Evolutionary conservation across 2,888 invertebrate species (phyloP), one percentile per base, ranked within the genome.

Genomic region (Napeogenes sylphis): DNA sequence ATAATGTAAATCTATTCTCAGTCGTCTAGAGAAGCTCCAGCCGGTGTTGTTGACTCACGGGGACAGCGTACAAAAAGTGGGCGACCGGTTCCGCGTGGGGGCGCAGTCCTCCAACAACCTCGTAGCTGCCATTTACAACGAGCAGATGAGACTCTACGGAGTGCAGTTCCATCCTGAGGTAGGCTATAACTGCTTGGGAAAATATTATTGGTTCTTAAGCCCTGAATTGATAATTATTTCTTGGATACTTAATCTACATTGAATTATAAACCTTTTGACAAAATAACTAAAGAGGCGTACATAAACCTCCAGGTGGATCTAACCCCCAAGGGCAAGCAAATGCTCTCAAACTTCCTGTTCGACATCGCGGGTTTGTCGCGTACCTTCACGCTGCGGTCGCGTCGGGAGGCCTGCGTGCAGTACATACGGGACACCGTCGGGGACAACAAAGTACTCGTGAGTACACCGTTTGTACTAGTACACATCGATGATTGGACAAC

Each of bases 91-190:
- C 85, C 94, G 95, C 77, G 92, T 96, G 30, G 95, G 97, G 62
- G 99, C 98, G 47, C 94, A 94, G 81, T 97, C 97, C 54, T 86
- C 91, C 51, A 94, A 94, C 76, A 94, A 94, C 71, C 93, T 97
- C 80, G 93, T 97, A 71, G 95, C 97, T 12, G 99, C 96, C 62
- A 96, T 99, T 76, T 95, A 96, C 76, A 97, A 97, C 90, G 98
- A 98, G 79, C 95, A 96, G 80, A 91, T 95, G 83, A 93, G 95
- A 61, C 92, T 98, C 64, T 99, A 98, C 80, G 99, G 99, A 38
- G 96, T 99, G 67, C 99, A 99, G 91, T 99, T 99, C 88, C 99
- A 99, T 86, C 99, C 99, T 0, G 99, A 99, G 92, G 97, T 95
- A 70, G 75, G 68, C 54, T 45, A 45, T 42, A 42, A 42, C 12